A percentile compares a stretch with the other conserved stretches of the same genome.
phyloP scores from a whole-genome alignment of 1,140 invertebrate species.

The Brachionus calyciflorus region DNA sequence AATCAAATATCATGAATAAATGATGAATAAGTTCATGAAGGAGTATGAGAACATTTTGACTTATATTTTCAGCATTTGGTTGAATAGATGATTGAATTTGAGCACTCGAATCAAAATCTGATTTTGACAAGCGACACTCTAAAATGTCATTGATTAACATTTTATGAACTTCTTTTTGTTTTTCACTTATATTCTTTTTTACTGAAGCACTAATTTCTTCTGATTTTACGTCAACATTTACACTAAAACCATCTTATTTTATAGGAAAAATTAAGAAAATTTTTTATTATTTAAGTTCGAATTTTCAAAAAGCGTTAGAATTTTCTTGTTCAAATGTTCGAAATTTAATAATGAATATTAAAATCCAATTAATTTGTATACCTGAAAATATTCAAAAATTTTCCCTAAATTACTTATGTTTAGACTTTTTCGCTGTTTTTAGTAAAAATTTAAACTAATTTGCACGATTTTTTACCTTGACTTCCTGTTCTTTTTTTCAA shows the following conservation, averaged over 20 bases:
- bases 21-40: constrained; percentile 24
- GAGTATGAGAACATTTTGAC: background rate
- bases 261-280: no score
- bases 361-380: no score
- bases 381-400: no score
- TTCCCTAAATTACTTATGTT: no score
- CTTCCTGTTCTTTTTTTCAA: no score
- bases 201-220: background rate
- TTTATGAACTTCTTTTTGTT: constrained; percentile 22
- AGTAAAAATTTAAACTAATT: no score
- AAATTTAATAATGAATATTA: no score
- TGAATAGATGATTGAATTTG: background rate
- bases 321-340: no score
- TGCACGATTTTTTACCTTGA: no score
- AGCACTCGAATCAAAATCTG: background rate
- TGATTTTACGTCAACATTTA: background rate
- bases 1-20: constrained; percentile 13
- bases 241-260: constrained; percentile 23
- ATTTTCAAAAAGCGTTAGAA: no score
- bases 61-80: background rate
- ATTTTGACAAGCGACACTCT: background rate
- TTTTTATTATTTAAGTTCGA: no score
- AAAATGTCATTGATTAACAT: constrained; percentile 11
- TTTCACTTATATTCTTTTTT: constrained; percentile 29
- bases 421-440: no score